These are phyloP conservation scores for Sceloporus tristichus DNA, from an alignment of 2,113 vertebrate species.

Conservation along the genomic window DNA sequence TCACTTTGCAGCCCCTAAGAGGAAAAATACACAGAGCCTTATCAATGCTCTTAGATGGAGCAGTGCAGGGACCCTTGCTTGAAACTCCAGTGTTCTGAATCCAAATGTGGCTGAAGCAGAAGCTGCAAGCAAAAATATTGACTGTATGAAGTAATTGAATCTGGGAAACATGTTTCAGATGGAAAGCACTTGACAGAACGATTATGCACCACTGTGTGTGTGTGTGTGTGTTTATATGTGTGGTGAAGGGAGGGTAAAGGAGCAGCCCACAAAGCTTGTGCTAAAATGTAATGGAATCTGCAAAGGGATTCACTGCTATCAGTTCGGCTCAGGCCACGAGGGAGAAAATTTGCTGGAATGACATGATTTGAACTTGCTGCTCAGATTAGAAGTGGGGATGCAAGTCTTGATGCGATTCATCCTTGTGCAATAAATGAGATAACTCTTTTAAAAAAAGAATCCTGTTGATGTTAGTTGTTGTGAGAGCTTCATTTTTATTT, in stretches of 20 bases:
- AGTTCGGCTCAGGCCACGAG: neutral
- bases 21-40: constrained; percentile 33
- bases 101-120: constrained; percentile 62
- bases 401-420: too few species aligned
- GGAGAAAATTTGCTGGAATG: neutral
- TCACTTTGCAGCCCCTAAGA: constrained; percentile 55
- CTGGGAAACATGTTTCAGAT: constrained; percentile 67
- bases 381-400: neutral
- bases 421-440: too few species aligned
- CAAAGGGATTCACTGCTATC: neutral
- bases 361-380: neutral
- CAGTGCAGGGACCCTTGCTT: constrained; percentile 44
- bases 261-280: constrained; percentile 16
- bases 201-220: neutral
- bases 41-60: constrained; percentile 56
- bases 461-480: too few species aligned
- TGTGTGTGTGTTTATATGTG: too few species aligned
- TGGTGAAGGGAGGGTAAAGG: constrained; percentile 41
- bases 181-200: constrained; percentile 66
- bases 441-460: too few species aligned
- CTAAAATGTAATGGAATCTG: constrained; percentile 47
- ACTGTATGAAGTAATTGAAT: constrained; percentile 74
- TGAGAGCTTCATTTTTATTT: too few species aligned
- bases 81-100: constrained; percentile 19
- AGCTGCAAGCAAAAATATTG: constrained; percentile 72